These are phyloP conservation scores for Acrocephalus arundinaceus DNA, from an alignment of 2,113 vertebrate genomes.

Conservation along the genomic window DNA sequence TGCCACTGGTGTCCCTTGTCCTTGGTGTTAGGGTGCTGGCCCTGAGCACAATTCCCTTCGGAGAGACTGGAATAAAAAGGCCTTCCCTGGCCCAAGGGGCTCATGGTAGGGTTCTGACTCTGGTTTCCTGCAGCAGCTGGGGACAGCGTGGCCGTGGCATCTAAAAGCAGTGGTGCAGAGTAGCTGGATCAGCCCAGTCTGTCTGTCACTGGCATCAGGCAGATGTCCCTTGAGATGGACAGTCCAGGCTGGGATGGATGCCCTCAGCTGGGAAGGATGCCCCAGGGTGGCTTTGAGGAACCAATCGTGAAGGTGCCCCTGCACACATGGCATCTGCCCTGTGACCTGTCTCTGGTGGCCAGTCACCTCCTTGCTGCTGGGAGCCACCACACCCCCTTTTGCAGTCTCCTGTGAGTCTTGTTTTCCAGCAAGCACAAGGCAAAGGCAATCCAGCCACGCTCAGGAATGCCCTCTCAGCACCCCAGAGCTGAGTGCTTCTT, in stretches of 20 bases:
- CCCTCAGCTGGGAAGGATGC: neutral
- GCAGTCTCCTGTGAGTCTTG: neutral
- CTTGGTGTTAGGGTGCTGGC: neutral
- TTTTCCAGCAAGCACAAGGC: conserved; percentile 33
- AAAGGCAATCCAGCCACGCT: neutral
- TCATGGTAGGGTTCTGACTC: neutral
- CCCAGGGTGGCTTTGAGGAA: neutral
- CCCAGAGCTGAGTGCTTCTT: neutral
- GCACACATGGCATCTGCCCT: neutral
- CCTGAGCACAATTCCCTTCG: neutral
- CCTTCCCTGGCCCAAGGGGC: neutral
- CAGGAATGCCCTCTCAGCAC: fast-evolving
- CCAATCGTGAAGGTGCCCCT: neutral
- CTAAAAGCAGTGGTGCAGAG: neutral
- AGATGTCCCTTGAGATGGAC: neutral
- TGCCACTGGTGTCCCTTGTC: neutral
- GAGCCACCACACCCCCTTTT: neutral
- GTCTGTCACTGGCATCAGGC: neutral
- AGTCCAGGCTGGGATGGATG: neutral
- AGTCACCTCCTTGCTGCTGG: neutral
- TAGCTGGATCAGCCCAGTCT: fast-evolving
- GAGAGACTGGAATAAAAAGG: neutral
- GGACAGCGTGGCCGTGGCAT: fast-evolving
- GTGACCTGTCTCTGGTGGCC: neutral
- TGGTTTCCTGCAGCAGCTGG: neutral